A percentile compares a stretch with the other conserved stretches of the same genome.
phyloP scores from a whole-genome alignment of 1,140 invertebrate species.

The Scaptomyza graminum region DNA sequence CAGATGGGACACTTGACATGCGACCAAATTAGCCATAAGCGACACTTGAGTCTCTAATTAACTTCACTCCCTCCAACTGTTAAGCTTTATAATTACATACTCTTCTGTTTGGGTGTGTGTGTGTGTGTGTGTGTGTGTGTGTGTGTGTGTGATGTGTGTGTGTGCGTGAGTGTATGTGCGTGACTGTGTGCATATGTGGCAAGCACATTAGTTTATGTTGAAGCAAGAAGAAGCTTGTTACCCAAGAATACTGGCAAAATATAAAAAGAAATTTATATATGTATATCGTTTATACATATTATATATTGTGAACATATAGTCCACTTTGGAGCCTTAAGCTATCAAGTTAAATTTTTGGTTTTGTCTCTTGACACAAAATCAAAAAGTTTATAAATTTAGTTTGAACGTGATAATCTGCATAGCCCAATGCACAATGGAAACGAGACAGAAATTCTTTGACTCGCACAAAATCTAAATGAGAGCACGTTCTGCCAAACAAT shows the following conservation, averaged over 20 bases:
- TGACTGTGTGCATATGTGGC: too few relatives aligned
- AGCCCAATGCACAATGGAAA: neutral
- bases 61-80: neutral
- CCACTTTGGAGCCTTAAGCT: too few relatives aligned
- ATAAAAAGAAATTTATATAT: too few relatives aligned
- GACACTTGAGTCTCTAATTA: conserved; percentile 17
- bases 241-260: neutral
- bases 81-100: conserved; percentile 31
- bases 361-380: too few relatives aligned
- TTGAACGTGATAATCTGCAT: neutral
- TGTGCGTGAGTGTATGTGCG: neutral
- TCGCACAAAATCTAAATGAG: neutral
- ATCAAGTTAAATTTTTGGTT: too few relatives aligned
- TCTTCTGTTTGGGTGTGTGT: neutral
- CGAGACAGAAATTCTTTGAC: neutral
- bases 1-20: conserved; percentile 15
- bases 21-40: conserved; percentile 12
- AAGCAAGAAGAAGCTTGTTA: neutral
- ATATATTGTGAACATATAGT: too few relatives aligned
- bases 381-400: neutral
- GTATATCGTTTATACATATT: too few relatives aligned
- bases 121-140: neutral
- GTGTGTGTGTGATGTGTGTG: neutral
- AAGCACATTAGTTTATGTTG: too few relatives aligned
- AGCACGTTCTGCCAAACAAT: neutral